Evolutionary conservation across 2,113 vertebrate species (phyloP), one percentile per base, ranked within the genome.

Genomic region (Zosterops japonicus): DNA sequence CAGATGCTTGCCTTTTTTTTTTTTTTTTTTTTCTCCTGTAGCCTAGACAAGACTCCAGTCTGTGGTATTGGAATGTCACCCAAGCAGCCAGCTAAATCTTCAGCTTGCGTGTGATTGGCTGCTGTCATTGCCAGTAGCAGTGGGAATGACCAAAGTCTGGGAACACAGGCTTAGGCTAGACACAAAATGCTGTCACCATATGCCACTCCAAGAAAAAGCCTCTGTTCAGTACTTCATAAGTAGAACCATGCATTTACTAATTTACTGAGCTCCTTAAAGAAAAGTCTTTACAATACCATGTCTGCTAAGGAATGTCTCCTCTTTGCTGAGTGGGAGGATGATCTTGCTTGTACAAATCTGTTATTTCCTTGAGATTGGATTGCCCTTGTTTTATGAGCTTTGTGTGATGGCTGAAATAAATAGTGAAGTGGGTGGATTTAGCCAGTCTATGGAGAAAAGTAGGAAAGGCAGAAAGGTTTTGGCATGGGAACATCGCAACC

Each of bases 351-450:
- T 80, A 89, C 56, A 89, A 29, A 83, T 75, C 71, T 95, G 69
- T 81, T 86, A 47, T 17, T 95, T 94, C 88, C 87, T 64, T 92
- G 49, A 55, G 88, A 57, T 9, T 71, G 76, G 86, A 75, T 89
- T 94, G 91, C 56, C 95, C 93, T 87, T 93, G 83, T 96, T 96
- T 89, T 92, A 72, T 79, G 88, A 92, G 88, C 83, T 95, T 78
- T 88, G 92, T 94, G 86, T 83, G 88, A 92, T 49, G 90, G 88
- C 72, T 94, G 83, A 93, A 93, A 95, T 90, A 92, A 90, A 96
- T 57, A 95, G 80, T 2, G 0, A 64, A 84, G 92, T 91, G 93
- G 88, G 90, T 86, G 94, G 88, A 87, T 96, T 94, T 95, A 94
- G 76, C 75, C 63, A 52, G 55, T 92, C 63, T 33, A 41, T 52